Conservation (phyloP, 1,140 invertebrate genomes). For the Monochamus saltuarius region DNA sequence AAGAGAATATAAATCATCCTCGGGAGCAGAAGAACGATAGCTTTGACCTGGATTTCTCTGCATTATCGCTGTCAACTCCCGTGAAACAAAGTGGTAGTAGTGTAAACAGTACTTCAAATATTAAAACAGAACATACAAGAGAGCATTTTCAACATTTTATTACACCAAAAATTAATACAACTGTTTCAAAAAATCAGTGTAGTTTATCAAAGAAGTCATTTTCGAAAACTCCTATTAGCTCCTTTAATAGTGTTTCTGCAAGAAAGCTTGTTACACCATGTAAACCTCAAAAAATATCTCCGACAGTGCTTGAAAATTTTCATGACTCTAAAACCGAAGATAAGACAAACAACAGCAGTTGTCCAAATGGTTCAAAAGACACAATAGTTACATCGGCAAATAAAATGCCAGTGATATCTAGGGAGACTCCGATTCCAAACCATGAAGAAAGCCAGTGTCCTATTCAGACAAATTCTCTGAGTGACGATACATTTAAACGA, state of each 20-base stretch:
- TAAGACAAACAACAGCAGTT: background rate
- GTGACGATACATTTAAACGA: constrained; percentile 22
- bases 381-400: constrained; percentile 22
- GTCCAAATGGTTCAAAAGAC: constrained; percentile 5
- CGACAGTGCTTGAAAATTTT: too few species aligned
- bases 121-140: background rate
- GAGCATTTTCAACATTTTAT: constrained; percentile 9
- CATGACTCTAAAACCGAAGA: background rate
- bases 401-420: constrained; percentile 11
- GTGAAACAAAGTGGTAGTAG: constrained; percentile 12
- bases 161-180: constrained; percentile 29
- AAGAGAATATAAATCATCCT: background rate
- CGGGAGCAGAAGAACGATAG: constrained; percentile 21
- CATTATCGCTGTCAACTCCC: constrained; percentile 24
- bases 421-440: background rate
- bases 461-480: constrained; percentile 1
- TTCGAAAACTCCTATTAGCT: background rate
- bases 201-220: background rate
- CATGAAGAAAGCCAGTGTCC: constrained; percentile 8
- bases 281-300: background rate
- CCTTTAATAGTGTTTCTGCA: background rate
- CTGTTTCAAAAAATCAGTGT: constrained; percentile 4
- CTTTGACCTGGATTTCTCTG: constrained; percentile 31
- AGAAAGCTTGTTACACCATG: constrained; percentile 5
- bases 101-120: background rate